These are phyloP conservation scores for Sorex araneus DNA, from an alignment of 2,113 vertebrate species.

Conservation along the genomic window DNA sequence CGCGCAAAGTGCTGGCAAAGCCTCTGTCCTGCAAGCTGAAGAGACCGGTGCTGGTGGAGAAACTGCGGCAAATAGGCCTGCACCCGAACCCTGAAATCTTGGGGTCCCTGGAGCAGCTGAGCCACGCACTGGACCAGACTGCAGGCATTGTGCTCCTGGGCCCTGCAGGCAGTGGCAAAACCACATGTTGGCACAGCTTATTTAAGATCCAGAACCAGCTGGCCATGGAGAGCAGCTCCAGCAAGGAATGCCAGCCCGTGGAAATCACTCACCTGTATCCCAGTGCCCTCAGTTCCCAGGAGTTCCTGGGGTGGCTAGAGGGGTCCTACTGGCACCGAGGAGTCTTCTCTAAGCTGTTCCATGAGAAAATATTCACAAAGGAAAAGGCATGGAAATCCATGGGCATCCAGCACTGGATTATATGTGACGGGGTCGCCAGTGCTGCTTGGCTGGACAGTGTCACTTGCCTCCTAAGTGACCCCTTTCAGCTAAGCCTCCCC, in stretches of 20 bases:
- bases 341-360: constrained; percentile 79
- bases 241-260: constrained; percentile 81
- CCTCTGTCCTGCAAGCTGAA: constrained; percentile 75
- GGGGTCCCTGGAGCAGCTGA: constrained; percentile 86
- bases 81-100: constrained; percentile 82
- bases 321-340: constrained; percentile 88
- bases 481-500: constrained; percentile 87
- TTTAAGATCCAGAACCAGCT: constrained; percentile 88
- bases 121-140: constrained; percentile 86
- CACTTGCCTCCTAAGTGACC: constrained; percentile 85
- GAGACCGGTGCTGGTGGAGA: constrained; percentile 83
- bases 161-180: constrained; percentile 93
- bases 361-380: background rate
- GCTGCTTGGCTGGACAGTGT: constrained; percentile 91
- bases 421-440: constrained; percentile 91
- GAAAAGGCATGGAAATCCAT: background rate
- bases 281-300: constrained; percentile 89
- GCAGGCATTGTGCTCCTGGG: constrained; percentile 90
- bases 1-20: constrained; percentile 73
- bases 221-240: constrained; percentile 68
- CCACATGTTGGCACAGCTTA: constrained; percentile 89
- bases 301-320: constrained; percentile 88
- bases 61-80: constrained; percentile 86
- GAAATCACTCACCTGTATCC: constrained; percentile 90
- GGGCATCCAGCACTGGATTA: constrained; percentile 88